Evolutionary conservation across 2,113 vertebrate genomes (phyloP).

Genomic region (Nycticorax nycticorax): DNA sequence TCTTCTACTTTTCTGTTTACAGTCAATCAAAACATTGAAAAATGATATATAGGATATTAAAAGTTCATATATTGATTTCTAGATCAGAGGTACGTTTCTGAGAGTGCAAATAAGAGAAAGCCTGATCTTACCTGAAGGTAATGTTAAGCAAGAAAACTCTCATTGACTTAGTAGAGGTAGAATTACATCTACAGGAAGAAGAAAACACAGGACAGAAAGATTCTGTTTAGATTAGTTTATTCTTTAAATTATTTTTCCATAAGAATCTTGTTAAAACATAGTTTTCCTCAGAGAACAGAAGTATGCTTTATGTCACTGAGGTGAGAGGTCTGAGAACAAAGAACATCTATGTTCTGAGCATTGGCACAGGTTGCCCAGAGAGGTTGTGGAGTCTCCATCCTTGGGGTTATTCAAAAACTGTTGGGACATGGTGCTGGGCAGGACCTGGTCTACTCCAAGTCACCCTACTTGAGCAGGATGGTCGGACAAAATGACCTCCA

Average conservation of each 20-base stretch:
- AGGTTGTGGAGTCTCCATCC: fast-evolving
- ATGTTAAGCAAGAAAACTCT: background rate
- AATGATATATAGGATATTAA: background rate
- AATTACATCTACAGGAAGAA: background rate
- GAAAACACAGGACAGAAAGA: background rate
- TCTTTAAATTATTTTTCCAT: background rate
- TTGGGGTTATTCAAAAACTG: background rate
- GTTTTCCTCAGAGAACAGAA: background rate
- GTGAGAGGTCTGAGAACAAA: background rate
- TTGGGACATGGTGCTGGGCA: background rate
- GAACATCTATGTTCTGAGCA: background rate
- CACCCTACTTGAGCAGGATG: background rate
- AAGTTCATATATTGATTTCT: background rate
- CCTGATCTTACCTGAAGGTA: background rate
- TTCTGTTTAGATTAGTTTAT: background rate
- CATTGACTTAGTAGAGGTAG: background rate
- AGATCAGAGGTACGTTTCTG: background rate
- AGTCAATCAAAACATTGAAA: background rate
- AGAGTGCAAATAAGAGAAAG: background rate
- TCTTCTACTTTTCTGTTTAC: background rate
- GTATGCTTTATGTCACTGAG: background rate
- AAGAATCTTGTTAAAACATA: background rate
- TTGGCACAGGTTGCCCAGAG: fast-evolving
- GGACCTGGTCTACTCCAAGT: background rate
- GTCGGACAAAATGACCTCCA: background rate